Base-by-base conservation (phyloP, 2,113 vertebrate species). In the Heterotilapia buettikoferi region DNA sequence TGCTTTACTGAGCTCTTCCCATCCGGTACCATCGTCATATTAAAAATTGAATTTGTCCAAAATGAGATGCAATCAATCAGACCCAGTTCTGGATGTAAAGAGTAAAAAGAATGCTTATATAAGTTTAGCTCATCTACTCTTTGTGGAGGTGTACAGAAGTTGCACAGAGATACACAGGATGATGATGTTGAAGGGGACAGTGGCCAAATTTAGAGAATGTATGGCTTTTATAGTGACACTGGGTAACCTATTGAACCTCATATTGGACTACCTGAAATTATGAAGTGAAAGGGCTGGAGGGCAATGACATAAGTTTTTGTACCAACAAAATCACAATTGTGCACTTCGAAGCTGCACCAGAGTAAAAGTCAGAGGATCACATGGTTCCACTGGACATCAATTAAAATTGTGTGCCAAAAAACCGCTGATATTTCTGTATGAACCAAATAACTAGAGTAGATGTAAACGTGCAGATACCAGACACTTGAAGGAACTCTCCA, bases 401-500 rank as follows among this genome's bases (percentile, higher is more conserved):
- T 47, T 66, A 66, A 38, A 18, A 47, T 12, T 76, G 68, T 11
- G n/a, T 45, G 66, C n/a, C n/a, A 24, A 26, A 24, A 40, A 43
- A 0, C 5, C 5, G 2, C 13, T 26, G 68, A 73, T 45, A 45
- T 18, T 73, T 73, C 68, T 45, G 40, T 47, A 18, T 47, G 14
- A 76, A 76, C 43, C 40, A 29, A 47, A 47, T 47, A 18, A 76
- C 14, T 6, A 76, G 43, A 19, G 71, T 12, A 76, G 71, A 76
- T 6, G 26, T 47, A 18, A 36, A 59, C 4, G 1, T 5, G 16
- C 38, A 71, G 33, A 16, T 97, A 99, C 98, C 98, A 19, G 97
- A 97, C 45, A 99, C 98, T 91, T 99, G 98, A 4, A 99, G 97
- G 94, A 99, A 97, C 84, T 99, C 98, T 3, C 98, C 98, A 0